phyloP scores from a whole-genome alignment of 2,797 vertebrate genomes.

The Leptodactylus fallax region DNA sequence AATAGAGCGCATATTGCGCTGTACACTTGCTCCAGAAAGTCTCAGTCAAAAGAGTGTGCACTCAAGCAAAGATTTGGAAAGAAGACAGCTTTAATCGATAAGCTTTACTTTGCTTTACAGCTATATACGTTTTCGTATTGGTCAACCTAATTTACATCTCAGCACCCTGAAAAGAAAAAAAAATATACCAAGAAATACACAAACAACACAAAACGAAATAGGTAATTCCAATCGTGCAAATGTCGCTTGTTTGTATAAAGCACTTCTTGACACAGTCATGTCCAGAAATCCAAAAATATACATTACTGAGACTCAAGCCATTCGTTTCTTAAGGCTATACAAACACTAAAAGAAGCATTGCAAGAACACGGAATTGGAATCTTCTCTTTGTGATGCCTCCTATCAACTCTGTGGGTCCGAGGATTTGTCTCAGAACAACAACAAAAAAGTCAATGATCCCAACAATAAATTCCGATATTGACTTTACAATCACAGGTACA shows the following conservation, averaged over 20 bases:
- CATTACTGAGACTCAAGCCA: slow-evolving; percentile 85
- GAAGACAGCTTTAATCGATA: slow-evolving; percentile 79
- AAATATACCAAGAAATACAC: slow-evolving; percentile 76
- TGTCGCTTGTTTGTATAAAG: slow-evolving; percentile 89
- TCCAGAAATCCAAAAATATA: slow-evolving; percentile 82
- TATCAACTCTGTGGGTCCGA: slow-evolving; percentile 72
- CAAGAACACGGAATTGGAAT: slow-evolving; percentile 79
- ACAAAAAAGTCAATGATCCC: slow-evolving; percentile 81
- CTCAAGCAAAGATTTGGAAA: slow-evolving; percentile 63
- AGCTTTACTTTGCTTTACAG: slow-evolving; percentile 70
- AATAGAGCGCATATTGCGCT: not conserved
- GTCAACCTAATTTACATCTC: slow-evolving; percentile 77
- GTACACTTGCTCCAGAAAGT: not conserved
- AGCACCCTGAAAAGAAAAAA: slow-evolving; percentile 85
- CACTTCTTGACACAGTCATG: slow-evolving; percentile 86
- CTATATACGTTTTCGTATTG: slow-evolving; percentile 71
- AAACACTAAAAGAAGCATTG: slow-evolving; percentile 90
- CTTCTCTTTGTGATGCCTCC: slow-evolving; percentile 74
- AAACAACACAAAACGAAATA: slow-evolving; percentile 77
- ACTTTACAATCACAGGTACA: slow-evolving; percentile 84
- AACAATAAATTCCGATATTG: slow-evolving; percentile 86
- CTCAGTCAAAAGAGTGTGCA: slow-evolving; percentile 1
- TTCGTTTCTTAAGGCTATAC: slow-evolving; percentile 90
- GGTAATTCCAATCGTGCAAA: slow-evolving; percentile 92
- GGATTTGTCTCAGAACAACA: slow-evolving; percentile 76